These are phyloP conservation scores for Lacanobia oleracea DNA, from an alignment of 2,888 invertebrate species.

Conservation along the genomic window DNA sequence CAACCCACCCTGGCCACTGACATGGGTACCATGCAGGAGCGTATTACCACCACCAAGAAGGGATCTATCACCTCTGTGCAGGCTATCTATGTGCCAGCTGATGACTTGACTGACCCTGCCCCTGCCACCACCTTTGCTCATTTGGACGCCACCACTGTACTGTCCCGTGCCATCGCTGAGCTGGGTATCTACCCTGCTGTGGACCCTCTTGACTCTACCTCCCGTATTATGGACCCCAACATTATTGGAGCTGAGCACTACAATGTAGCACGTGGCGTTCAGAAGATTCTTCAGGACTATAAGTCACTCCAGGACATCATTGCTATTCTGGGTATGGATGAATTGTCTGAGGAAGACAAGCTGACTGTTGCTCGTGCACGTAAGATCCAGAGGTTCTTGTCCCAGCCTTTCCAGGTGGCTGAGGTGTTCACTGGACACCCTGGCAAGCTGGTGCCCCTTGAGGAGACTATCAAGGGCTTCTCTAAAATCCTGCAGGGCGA, in stretches of 20 bases:
- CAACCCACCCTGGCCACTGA: conserved; percentile 99
- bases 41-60: conserved; percentile 98
- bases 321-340: conserved; percentile 96
- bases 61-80: conserved; percentile 99
- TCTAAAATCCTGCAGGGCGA: conserved; percentile 95
- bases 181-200: conserved; percentile 98
- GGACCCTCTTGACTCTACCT: conserved; percentile 98
- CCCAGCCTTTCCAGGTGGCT: conserved; percentile 98
- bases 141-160: conserved; percentile 98
- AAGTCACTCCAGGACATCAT: conserved; percentile 96
- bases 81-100: conserved; percentile 98
- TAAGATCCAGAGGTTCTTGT: conserved; percentile 98
- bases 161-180: conserved; percentile 98
- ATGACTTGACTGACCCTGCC: conserved; percentile 98
- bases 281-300: conserved; percentile 97
- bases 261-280: conserved; percentile 96
- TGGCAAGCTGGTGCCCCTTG: conserved; percentile 96
- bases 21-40: conserved; percentile 99
- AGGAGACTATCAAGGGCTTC: conserved; percentile 97
- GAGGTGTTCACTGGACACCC: conserved; percentile 98
- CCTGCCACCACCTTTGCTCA: conserved; percentile 99
- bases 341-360: conserved; percentile 98
- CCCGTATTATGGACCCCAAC: conserved; percentile 98
- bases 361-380: conserved; percentile 97
- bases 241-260: conserved; percentile 97